Evolutionary conservation across 1,140 invertebrate genomes (phyloP), one percentile per base, ranked within the genome.

Genomic region (Dysdera silvatica): DNA sequence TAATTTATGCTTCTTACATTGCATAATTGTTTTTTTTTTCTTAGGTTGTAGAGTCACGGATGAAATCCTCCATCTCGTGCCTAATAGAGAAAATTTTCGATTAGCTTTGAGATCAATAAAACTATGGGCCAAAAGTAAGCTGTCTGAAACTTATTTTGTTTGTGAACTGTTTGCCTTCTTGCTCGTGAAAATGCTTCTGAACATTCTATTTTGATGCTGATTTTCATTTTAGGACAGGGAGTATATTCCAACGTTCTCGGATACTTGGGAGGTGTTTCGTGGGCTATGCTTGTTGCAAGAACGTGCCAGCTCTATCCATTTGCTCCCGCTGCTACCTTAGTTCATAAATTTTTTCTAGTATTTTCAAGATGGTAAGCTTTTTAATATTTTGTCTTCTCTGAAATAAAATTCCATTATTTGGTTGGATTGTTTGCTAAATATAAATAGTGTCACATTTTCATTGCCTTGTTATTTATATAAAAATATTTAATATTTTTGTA

Each of bases 241-340:
- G 94, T 99, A 60, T 99, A 99, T 79, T 98, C 94, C 47, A 99
- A 99, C 81, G 89, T 89, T 0, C 78, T 99, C 65, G 97, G 97
- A 23, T 99, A 97, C 75, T 83, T 99, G 48, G 97, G 97, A 54
- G 97, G 97, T 61, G 95, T 99, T 26, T 97, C 94, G 0, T 99
- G 97, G 97, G 96, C 97, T 24, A 99, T 99, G 90, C 76, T 99
- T 29, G 95, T 99, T 0, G 97, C 97, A 0, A 80, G 96, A 68
- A 96, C 93, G 0, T 99, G 96, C 77, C 97, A 99, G 76, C 79
- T 99, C 3, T 99, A 99, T 80, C 97, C 97, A 2, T 96, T 97
- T 80, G 95, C 96, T 1, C 83, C 88, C 48, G 88, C 96, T 8
- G 87, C 95, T 0, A 96, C 91, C 6, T 77, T 99, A 63, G 87